Conservation (phyloP, 2,888 invertebrate genomes). For the Ferdinandea cuprea region DNA sequence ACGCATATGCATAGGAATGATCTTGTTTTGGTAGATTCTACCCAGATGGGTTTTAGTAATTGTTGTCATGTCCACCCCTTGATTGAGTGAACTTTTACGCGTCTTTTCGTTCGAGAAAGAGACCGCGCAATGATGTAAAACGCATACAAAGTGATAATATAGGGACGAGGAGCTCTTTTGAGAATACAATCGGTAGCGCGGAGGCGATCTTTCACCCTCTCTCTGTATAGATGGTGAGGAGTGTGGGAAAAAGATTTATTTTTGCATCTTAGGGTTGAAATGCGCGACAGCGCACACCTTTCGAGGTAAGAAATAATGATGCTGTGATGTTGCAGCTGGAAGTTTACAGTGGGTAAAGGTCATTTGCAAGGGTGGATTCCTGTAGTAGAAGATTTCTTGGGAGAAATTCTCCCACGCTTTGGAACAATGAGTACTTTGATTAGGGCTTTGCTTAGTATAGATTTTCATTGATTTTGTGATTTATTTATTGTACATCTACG, state of each 20-base stretch:
- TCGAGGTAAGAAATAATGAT: slow-evolving; percentile 22
- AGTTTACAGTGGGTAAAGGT: slow-evolving; percentile 29
- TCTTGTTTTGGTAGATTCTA: slow-evolving; percentile 4
- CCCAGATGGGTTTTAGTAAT: too few relatives aligned
- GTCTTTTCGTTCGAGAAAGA: slow-evolving; percentile 54
- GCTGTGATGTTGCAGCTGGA: slow-evolving; percentile 42
- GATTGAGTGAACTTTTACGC: slow-evolving; percentile 61
- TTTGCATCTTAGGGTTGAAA: slow-evolving; percentile 56
- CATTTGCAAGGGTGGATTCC: neutral
- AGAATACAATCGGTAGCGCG: slow-evolving; percentile 47
- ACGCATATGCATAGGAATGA: neutral
- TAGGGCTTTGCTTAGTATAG: too few relatives aligned
- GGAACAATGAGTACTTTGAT: too few relatives aligned
- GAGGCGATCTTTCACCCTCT: slow-evolving; percentile 68
- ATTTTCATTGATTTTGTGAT: too few relatives aligned
- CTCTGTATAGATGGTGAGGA: slow-evolving; percentile 17
- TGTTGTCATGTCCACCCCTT: slow-evolving; percentile 43
- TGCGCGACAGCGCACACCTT: slow-evolving; percentile 36
- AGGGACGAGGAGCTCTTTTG: too few relatives aligned
- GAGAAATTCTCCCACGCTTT: too few relatives aligned
- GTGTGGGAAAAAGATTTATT: slow-evolving; percentile 66
- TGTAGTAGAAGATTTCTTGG: too few relatives aligned
- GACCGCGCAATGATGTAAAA: slow-evolving; percentile 50
- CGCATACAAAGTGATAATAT: slow-evolving; percentile 38
- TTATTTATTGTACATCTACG: too few relatives aligned